phyloP scores from a whole-genome alignment of 1,140 invertebrate species.

The Trichonephila clavata region DNA sequence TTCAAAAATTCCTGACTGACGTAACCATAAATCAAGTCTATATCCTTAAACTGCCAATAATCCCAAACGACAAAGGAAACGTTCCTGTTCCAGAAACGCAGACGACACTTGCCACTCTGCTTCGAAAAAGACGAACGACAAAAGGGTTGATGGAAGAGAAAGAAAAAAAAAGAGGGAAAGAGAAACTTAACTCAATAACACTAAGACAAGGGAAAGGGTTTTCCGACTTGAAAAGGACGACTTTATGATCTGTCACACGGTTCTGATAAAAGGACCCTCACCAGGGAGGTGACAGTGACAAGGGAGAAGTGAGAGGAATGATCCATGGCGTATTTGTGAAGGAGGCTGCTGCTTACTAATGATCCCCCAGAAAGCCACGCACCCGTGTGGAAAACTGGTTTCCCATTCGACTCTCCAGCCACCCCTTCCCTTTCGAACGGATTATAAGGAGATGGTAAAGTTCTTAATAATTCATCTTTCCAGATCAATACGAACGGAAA shows the following conservation, averaged over 20 bases:
- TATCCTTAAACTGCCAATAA: slow-evolving; percentile 62
- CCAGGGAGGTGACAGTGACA: slow-evolving; percentile 54
- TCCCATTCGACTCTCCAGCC: background rate
- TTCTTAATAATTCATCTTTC: slow-evolving; percentile 60
- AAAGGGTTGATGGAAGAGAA: background rate
- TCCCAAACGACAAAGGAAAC: slow-evolving; percentile 20
- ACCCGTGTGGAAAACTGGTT: slow-evolving; percentile 67
- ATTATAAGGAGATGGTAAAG: slow-evolving; percentile 40
- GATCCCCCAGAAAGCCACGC: slow-evolving; percentile 29
- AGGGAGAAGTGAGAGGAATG: slow-evolving; percentile 18
- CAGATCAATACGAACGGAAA: slow-evolving; percentile 42
- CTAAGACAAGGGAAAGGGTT: slow-evolving; percentile 45
- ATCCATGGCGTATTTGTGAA: slow-evolving; percentile 68
- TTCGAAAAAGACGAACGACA: background rate
- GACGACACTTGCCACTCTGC: slow-evolving; percentile 29
- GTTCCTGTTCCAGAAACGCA: slow-evolving; percentile 11
- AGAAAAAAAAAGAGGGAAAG: background rate
- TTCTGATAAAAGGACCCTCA: slow-evolving; percentile 27
- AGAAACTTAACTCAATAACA: slow-evolving; percentile 28
- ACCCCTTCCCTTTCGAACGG: background rate
- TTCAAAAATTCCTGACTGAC: slow-evolving; percentile 15
- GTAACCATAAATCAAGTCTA: slow-evolving; percentile 46
- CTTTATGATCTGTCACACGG: slow-evolving; percentile 29
- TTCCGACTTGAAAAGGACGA: slow-evolving; percentile 34
- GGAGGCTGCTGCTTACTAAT: slow-evolving; percentile 66